Percentiles rank a stretch among this genome's conserved stretches.
Conservation (phyloP, 2,797 vertebrate genomes). For the Crax fasciolata region DNA sequence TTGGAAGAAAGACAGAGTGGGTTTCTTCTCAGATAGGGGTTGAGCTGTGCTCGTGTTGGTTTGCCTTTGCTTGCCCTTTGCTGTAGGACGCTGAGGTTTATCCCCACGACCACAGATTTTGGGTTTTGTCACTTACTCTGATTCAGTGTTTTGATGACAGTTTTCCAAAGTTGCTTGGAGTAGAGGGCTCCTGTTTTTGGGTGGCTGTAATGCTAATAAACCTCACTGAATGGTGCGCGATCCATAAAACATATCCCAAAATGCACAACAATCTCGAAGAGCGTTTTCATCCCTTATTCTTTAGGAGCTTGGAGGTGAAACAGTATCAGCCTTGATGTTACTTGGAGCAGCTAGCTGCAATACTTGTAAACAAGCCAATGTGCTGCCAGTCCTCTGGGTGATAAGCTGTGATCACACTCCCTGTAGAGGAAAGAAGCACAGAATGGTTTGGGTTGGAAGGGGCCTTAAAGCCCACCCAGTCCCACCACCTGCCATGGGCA, state of each 20-base stretch:
- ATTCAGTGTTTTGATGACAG: background rate
- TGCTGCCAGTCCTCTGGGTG: background rate
- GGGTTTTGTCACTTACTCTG: background rate
- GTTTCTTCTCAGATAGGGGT: background rate
- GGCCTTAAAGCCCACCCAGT: no score
- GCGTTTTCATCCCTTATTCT: background rate
- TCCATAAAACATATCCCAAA: background rate
- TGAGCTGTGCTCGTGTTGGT: background rate
- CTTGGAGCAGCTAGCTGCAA: background rate
- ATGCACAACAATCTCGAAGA: background rate
- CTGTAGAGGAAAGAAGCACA: background rate
- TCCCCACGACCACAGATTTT: background rate
- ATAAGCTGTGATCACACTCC: background rate
- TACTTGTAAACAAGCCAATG: background rate
- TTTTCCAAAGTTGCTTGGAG: background rate
- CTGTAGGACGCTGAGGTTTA: background rate
- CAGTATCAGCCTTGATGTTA: background rate
- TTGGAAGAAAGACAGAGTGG: background rate
- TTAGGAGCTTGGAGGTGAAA: background rate
- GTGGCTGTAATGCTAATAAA: background rate
- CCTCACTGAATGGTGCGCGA: fast-evolving
- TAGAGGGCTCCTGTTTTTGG: background rate
- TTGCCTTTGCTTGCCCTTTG: background rate
- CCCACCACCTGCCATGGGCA: no score
- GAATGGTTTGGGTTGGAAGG: no score